A percentile compares a stretch with the other conserved stretches of the same genome.
Evolutionary conservation across 2,113 vertebrate genomes (phyloP).

Genomic region (Mystacornis crossleyi): DNA sequence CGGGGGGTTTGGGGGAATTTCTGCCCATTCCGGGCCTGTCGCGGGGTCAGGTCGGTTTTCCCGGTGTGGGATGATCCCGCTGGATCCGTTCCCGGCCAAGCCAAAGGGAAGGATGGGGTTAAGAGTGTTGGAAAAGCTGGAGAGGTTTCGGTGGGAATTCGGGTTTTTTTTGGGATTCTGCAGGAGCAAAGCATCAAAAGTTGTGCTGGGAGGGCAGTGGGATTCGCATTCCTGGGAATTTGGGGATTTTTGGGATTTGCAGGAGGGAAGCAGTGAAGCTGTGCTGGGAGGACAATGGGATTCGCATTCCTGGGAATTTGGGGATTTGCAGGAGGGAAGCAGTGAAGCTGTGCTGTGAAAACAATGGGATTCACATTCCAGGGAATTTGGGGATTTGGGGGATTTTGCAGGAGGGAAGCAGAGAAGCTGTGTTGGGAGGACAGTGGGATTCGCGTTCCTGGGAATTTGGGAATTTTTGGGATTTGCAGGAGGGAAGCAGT

Average conservation of each 20-base stretch:
- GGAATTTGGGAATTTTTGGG: fast-evolving
- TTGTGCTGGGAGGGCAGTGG: fast-evolving
- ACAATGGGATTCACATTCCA: fast-evolving
- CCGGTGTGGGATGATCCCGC: fast-evolving
- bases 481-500: not conserved
- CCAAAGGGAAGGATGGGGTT: not conserved
- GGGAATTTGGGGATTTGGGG: not conserved
- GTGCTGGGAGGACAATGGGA: not conserved
- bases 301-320: fast-evolving
- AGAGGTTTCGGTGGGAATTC: not conserved
- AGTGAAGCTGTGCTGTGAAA: not conserved
- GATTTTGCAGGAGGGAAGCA: not conserved
- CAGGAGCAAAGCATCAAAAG: not conserved
- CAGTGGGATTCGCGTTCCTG: too few relatives aligned
- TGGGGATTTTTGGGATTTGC: too few relatives aligned
- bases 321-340: not conserved
- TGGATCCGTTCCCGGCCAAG: fast-evolving
- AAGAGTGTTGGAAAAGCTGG: not conserved
- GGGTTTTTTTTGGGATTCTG: fast-evolving
- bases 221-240: not conserved
- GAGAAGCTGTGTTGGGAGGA: too few relatives aligned
- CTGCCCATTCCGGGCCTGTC: fast-evolving
- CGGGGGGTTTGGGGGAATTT: not conserved
- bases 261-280: not conserved
- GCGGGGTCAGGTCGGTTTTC: not conserved